These are phyloP conservation scores for Typhlichthys subterraneus DNA, from an alignment of 2,797 vertebrate genomes.

Conservation along the genomic window DNA sequence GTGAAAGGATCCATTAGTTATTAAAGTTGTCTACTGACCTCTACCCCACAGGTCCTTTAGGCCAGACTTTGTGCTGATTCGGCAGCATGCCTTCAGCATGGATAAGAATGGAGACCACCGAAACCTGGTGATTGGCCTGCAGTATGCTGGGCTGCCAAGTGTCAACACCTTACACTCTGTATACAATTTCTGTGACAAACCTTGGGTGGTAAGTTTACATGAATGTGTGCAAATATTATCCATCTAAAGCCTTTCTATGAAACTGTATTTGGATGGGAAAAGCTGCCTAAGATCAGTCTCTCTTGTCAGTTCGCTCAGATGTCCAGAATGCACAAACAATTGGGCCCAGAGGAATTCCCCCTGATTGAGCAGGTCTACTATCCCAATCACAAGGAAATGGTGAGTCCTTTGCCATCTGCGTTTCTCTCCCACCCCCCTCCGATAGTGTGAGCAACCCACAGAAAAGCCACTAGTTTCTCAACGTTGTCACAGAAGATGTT, in stretches of 20 bases:
- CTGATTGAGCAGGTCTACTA: conserved; percentile 94
- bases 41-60: conserved; percentile 80
- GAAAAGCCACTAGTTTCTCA: conserved; percentile 19
- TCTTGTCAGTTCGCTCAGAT: conserved; percentile 87
- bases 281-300: conserved; percentile 16
- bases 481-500: conserved; percentile 12
- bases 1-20: not conserved
- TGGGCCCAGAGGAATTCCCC: conserved; percentile 89
- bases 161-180: conserved; percentile 90
- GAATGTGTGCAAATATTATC: not conserved
- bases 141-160: conserved; percentile 88
- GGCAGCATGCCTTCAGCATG: conserved; percentile 93
- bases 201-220: conserved; percentile 87
- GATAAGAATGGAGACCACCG: conserved; percentile 90
- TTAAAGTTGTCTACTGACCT: conserved; percentile 23
- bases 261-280: not conserved
- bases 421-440: conserved; percentile 5
- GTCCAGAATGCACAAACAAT: conserved; percentile 85
- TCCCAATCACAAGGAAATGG: conserved; percentile 93
- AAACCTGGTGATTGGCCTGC: conserved; percentile 89
- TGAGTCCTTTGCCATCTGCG: conserved; percentile 72
- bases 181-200: conserved; percentile 95
- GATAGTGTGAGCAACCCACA: conserved; percentile 7
- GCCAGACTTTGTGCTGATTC: conserved; percentile 90
- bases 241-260: not conserved